phyloP scores from a whole-genome alignment of 2,888 invertebrate species.

The Morpho deidamia region DNA sequence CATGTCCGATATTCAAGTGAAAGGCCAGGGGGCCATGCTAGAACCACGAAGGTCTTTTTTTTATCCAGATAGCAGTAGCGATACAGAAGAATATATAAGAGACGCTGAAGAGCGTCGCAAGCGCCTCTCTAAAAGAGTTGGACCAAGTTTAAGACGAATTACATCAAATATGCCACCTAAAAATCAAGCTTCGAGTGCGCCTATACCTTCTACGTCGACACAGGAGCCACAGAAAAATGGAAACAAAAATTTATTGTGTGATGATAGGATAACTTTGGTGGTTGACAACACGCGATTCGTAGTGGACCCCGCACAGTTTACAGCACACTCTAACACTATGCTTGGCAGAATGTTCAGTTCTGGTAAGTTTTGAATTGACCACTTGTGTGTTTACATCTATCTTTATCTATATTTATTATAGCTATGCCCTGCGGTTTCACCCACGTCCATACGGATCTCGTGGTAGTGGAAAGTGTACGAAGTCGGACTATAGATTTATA shows the following conservation, averaged over 20 bases:
- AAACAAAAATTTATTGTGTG: slow-evolving; percentile 63
- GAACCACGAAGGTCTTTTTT: slow-evolving; percentile 62
- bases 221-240: slow-evolving; percentile 53
- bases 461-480: too few relatives aligned
- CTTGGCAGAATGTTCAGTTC: slow-evolving; percentile 99
- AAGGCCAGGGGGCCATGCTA: slow-evolving; percentile 30
- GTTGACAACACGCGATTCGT: slow-evolving; percentile 95
- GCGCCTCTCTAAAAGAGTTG: slow-evolving; percentile 62
- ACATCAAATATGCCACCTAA: slow-evolving; percentile 56
- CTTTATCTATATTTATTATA: too few relatives aligned
- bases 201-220: slow-evolving; percentile 53
- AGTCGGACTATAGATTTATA: too few relatives aligned
- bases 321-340: slow-evolving; percentile 98
- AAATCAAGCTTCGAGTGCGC: slow-evolving; percentile 47
- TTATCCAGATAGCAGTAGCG: slow-evolving; percentile 86
- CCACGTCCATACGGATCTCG: too few relatives aligned
- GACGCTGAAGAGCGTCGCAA: slow-evolving; percentile 83
- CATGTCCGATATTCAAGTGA: slow-evolving; percentile 62
- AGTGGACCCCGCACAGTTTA: slow-evolving; percentile 94
- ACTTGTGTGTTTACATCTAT: too few relatives aligned
- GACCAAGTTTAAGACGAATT: slow-evolving; percentile 47
- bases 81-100: slow-evolving; percentile 89
- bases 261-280: slow-evolving; percentile 93
- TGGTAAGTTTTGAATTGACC: slow-evolving; percentile 57
- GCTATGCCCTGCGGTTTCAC: too few relatives aligned